phyloP scores from a whole-genome alignment of 2,888 invertebrate genomes.

The Apotomis capreana region DNA sequence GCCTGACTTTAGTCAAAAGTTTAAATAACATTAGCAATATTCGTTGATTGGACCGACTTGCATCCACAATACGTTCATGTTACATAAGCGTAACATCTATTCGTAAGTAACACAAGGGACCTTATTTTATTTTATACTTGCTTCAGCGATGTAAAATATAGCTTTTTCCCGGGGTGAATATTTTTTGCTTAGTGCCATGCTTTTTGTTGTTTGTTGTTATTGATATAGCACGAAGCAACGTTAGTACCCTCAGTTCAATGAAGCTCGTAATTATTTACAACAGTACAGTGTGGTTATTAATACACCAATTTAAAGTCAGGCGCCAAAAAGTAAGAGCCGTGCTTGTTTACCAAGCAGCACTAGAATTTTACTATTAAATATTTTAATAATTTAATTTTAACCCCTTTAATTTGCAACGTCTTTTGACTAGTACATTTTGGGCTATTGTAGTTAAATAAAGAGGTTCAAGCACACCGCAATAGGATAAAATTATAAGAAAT shows the following conservation, averaged over 20 bases:
- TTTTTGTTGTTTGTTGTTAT: no score
- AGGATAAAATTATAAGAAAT: constrained; percentile 12
- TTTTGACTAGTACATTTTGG: constrained; percentile 34
- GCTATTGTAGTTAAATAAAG: constrained; percentile 9
- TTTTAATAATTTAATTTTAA: constrained; percentile 9
- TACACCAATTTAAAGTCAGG: not conserved
- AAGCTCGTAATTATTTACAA: no score
- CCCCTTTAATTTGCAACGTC: constrained; percentile 8
- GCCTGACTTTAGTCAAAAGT: not conserved
- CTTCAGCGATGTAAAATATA: no score
- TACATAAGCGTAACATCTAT: no score
- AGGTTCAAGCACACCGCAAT: constrained; percentile 18
- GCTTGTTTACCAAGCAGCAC: not conserved
- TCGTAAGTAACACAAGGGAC: no score
- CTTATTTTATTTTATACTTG: no score
- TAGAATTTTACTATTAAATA: constrained; percentile 20
- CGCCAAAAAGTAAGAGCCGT: not conserved
- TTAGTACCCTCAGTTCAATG: no score
- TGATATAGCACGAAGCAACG: no score
- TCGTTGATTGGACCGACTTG: not conserved
- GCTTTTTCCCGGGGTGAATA: no score
- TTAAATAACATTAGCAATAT: not conserved
- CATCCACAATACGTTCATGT: not conserved
- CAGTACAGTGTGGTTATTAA: not conserved
- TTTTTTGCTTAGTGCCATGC: no score